These are phyloP conservation scores for Drosophila rubida DNA, from an alignment of 2,888 invertebrate species.

Conservation along the genomic window DNA sequence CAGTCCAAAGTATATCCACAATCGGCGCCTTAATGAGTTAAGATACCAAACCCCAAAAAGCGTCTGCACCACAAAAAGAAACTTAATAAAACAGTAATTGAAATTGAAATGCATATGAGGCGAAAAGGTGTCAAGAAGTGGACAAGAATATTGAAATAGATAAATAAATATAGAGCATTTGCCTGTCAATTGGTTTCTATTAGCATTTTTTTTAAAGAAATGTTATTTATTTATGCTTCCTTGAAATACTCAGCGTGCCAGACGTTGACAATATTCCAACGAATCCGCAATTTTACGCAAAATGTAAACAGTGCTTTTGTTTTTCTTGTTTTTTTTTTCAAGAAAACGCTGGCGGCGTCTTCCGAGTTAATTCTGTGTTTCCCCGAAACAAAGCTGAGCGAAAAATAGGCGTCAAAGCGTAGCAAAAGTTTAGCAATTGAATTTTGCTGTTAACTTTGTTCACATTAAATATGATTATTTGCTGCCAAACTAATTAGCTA, in stretches of 20 bases:
- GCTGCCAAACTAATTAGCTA: constrained; percentile 29
- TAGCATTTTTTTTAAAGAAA: too few species aligned
- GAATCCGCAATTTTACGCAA: not conserved
- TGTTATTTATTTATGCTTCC: not conserved
- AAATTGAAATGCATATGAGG: constrained; percentile 13
- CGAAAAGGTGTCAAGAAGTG: constrained; percentile 33
- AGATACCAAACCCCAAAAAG: constrained; percentile 26
- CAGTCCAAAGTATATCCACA: constrained; percentile 16
- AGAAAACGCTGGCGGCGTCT: not conserved
- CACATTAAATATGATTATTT: not conserved
- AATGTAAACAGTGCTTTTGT: not conserved
- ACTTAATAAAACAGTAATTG: constrained; percentile 25
- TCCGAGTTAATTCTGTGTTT: not conserved
- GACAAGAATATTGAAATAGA: not conserved
- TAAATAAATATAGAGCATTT: not conserved
- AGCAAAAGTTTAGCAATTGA: not conserved
- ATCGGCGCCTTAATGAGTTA: constrained; percentile 40
- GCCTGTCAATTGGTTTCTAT: too few species aligned
- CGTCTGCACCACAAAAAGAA: constrained; percentile 6
- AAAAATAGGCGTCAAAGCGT: not conserved
- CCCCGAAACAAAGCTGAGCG: not conserved
- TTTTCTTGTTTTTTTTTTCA: not conserved
- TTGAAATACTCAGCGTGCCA: not conserved
- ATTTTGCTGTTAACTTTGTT: not conserved
- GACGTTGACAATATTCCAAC: not conserved